Conservation (phyloP, 2,113 vertebrate genomes). For the Psilopsiagon aurifrons region DNA sequence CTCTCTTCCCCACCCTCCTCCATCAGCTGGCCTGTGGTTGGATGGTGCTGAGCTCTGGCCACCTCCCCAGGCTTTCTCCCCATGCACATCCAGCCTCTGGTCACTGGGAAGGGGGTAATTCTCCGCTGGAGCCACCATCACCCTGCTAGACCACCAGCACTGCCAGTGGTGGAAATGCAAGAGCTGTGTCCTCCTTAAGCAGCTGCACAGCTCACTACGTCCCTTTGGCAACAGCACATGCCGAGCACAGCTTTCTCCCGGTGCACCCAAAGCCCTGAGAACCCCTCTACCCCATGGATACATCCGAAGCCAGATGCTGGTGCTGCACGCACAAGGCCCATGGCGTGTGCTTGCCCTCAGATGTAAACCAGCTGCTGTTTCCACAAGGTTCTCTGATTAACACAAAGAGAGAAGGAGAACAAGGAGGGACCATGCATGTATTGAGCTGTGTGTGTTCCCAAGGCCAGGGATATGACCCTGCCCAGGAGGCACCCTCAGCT, state of each 20-base stretch:
- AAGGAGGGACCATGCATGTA: background rate
- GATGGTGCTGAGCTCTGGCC: background rate
- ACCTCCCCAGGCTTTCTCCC: background rate
- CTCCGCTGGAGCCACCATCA: too few relatives aligned
- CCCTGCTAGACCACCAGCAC: background rate
- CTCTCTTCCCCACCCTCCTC: background rate
- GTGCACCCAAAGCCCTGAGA: background rate
- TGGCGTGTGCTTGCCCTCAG: background rate
- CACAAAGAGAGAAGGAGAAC: rapidly evolving
- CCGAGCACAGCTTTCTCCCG: background rate
- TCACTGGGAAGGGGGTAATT: background rate
- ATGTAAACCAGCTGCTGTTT: background rate
- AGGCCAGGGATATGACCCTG: background rate
- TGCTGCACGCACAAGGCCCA: too few relatives aligned
- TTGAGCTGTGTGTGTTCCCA: rapidly evolving
- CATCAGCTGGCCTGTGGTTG: background rate
- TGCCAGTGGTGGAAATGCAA: background rate
- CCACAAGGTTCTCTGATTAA: background rate
- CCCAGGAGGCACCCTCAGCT: background rate
- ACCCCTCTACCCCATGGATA: background rate
- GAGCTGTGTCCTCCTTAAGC: background rate
- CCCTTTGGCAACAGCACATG: background rate
- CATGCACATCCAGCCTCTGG: background rate
- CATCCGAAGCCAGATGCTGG: background rate
- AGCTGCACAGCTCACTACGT: background rate